These are phyloP conservation scores for Zophobas atratus DNA, from an alignment of 1,140 invertebrate genomes.

Conservation along the genomic window DNA sequence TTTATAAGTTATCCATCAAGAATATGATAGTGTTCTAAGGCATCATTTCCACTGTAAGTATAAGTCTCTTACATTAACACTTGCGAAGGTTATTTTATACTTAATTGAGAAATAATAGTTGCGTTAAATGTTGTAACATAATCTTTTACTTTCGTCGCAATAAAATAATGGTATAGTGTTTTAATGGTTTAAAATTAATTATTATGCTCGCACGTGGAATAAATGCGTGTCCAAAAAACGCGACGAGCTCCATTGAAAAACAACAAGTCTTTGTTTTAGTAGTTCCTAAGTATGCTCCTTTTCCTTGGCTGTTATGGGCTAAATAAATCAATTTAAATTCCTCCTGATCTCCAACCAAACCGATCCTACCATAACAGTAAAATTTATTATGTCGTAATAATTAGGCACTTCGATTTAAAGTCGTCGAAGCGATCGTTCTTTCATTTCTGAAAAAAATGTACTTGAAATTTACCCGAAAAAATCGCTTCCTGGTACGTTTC, in stretches of 20 bases:
- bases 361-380: constrained; percentile 18
- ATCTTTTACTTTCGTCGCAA: background rate
- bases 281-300: background rate
- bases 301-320: background rate
- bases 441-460: constrained; percentile 1
- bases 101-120: constrained; percentile 28
- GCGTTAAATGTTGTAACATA: background rate
- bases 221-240: background rate
- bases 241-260: background rate
- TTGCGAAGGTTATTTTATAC: constrained; percentile 1
- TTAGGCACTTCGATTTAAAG: constrained; percentile 12
- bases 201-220: constrained; percentile 3
- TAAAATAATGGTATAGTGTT: no score
- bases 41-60: constrained; percentile 2
- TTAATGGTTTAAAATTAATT: no score
- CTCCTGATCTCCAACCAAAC: constrained; percentile 23
- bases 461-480: background rate
- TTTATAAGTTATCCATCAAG: background rate
- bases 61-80: constrained; percentile 1
- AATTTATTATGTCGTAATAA: constrained; percentile 20
- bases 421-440: background rate
- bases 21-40: background rate
- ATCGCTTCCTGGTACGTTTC: no score
- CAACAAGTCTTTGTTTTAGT: background rate
- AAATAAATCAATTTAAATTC: constrained; percentile 42